Conservation (phyloP, 1,140 invertebrate species). For the Heliothis subflexa region DNA sequence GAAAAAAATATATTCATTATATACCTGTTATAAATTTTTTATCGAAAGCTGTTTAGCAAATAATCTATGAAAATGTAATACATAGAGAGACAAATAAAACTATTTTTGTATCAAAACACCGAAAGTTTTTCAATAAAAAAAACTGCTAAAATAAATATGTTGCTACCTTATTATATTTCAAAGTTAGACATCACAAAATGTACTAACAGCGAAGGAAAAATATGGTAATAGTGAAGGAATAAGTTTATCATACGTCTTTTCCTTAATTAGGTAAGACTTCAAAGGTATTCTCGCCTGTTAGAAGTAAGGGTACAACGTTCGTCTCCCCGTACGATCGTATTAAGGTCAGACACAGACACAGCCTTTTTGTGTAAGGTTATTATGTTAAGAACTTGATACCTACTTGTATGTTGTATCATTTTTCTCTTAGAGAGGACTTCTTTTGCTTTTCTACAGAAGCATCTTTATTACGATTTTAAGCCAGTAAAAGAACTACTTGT, state of each 20-base stretch:
- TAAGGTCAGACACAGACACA: not conserved
- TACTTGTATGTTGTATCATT: no score
- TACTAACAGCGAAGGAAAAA: not conserved
- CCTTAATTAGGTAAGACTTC: constrained; percentile 4
- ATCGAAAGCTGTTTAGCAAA: not conserved
- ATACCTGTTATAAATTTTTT: not conserved
- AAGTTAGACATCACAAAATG: not conserved
- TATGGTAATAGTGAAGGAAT: not conserved
- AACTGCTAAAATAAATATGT: not conserved
- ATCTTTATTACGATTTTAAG: no score
- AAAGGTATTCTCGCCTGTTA: not conserved
- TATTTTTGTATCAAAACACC: no score
- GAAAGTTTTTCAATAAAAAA: not conserved
- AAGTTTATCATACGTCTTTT: not conserved
- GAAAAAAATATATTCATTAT: no score
- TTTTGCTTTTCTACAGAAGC: no score
- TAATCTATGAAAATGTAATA: not conserved
- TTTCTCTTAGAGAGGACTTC: no score
- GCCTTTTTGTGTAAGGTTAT: no score
- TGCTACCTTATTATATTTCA: not conserved
- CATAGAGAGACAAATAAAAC: no score
- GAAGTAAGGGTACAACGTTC: not conserved
- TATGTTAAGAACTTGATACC: no score
- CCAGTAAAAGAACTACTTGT: no score
- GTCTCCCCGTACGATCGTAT: not conserved